phyloP scores from a whole-genome alignment of 2,113 vertebrate species.

The Urocynchramus pylzowi region DNA sequence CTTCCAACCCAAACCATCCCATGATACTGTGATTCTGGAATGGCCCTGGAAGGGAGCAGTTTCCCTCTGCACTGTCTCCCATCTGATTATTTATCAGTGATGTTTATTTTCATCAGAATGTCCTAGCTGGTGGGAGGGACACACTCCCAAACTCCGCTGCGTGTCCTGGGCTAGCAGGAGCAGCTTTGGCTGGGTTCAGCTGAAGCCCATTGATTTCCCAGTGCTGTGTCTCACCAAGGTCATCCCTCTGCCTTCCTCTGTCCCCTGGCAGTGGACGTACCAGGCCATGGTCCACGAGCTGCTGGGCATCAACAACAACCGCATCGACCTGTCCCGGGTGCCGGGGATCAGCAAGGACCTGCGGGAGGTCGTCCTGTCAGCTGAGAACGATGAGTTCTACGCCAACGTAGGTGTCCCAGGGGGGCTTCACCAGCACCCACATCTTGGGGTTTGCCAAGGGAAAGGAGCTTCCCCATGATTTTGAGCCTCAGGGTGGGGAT shows the following conservation, averaged over 20 bases:
- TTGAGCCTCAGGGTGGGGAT: background rate
- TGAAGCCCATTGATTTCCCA: background rate
- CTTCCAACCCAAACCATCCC: background rate
- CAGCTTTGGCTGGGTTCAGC: background rate
- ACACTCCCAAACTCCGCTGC: accelerated
- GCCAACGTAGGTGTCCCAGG: slow-evolving; percentile 80
- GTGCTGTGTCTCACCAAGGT: background rate
- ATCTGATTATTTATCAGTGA: background rate
- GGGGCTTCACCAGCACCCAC: accelerated
- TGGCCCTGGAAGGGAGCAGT: no score
- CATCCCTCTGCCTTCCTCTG: background rate
- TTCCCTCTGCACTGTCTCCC: background rate
- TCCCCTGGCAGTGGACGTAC: slow-evolving; percentile 87
- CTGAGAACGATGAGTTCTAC: slow-evolving; percentile 95
- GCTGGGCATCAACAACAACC: slow-evolving; percentile 93
- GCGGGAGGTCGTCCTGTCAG: slow-evolving; percentile 90
- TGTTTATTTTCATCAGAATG: background rate
- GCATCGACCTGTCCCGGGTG: slow-evolving; percentile 92
- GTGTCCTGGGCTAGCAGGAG: background rate
- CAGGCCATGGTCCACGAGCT: slow-evolving; percentile 98
- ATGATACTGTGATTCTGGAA: background rate
- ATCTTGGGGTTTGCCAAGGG: accelerated
- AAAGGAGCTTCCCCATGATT: background rate
- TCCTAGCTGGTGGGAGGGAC: background rate
- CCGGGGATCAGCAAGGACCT: slow-evolving; percentile 92